A percentile compares a stretch with the other conserved stretches of the same genome.
These are phyloP conservation scores for Callinectes sapidus DNA, from an alignment of 2,888 invertebrate species.

Conservation along the genomic window DNA sequence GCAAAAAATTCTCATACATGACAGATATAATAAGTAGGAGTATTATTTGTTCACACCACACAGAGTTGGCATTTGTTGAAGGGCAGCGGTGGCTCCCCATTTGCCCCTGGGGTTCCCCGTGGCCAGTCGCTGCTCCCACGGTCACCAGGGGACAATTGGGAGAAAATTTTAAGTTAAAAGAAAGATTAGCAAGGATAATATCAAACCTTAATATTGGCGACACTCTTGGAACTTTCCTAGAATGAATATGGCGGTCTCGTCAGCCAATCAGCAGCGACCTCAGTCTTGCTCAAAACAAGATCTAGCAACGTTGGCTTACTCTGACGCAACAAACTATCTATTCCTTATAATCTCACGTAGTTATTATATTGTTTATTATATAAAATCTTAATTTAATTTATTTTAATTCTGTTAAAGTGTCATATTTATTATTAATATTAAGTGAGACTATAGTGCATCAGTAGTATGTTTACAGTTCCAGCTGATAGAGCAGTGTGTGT, in stretches of 20 bases:
- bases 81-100: background rate
- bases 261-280: constrained; percentile 61
- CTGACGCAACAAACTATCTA: background rate
- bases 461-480: constrained; percentile 70
- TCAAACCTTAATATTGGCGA: constrained; percentile 58
- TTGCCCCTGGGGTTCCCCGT: background rate
- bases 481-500: constrained; percentile 67
- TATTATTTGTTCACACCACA: background rate
- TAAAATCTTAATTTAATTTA: background rate
- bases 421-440: background rate
- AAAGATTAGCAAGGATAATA: constrained; percentile 32
- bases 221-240: constrained; percentile 65
- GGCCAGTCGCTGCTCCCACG: background rate
- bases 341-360: background rate
- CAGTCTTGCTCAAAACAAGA: background rate
- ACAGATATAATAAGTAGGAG: background rate
- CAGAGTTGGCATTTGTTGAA: background rate
- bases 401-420: background rate
- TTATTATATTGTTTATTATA: background rate
- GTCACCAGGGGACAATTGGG: background rate
- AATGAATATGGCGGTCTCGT: constrained; percentile 69
- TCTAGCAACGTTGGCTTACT: background rate
- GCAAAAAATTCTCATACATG: background rate
- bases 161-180: background rate
- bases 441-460: constrained; percentile 39